Base-by-base conservation (phyloP, 2,797 vertebrate genomes). In the Cyclura pinguis region DNA sequence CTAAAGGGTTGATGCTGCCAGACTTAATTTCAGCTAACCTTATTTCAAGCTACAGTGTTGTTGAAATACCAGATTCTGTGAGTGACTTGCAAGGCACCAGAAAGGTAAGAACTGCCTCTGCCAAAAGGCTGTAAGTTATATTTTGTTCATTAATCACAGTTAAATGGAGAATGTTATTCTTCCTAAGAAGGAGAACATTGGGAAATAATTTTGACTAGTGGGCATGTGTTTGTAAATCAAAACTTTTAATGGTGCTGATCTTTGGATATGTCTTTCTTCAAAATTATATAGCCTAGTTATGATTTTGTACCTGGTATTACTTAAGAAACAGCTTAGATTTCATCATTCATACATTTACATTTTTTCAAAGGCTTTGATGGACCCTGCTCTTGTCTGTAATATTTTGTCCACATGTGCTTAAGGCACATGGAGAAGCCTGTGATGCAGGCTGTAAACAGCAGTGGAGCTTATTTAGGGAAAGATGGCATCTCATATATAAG, bases 1-100 rank as follows among this genome's bases (percentile, higher is more conserved):
- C 91, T 90, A 77, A 93, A 99, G 99, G 98, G 55, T 97, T 99
- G 92, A 98, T 96, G 97, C 97, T 99, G 55, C 96, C 97, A 88
- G 96, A 97, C 2, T 97, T 99, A 93, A 96, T 99, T 89, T 96
- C 97, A 55, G 98, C 98, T 24, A 98, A 98, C 3, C 95, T 99
- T 64, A 98, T 99, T 92, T 99, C 98, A 0, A 97, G 98, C 88
- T 99, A 97, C 92, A 96, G 88, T 0, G 69, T 99, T 67, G 81
- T 98, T 88, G 97, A 97, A 95, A 97, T 99, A 80, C 98, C 98
- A 3, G 97, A 97, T 84, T 98, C 96, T 64, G 95, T 98, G 52
- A 97, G 78, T 92, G 98, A 99, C 89, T 95, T 99, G 64, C 97
- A 98, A 93, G 98, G 98, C 88, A 98, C 98, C 42, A 94, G 94